Evolutionary conservation across 1,140 invertebrate species (phyloP), one percentile per base, ranked within the genome.

Genomic region (Dreissena polymorpha): DNA sequence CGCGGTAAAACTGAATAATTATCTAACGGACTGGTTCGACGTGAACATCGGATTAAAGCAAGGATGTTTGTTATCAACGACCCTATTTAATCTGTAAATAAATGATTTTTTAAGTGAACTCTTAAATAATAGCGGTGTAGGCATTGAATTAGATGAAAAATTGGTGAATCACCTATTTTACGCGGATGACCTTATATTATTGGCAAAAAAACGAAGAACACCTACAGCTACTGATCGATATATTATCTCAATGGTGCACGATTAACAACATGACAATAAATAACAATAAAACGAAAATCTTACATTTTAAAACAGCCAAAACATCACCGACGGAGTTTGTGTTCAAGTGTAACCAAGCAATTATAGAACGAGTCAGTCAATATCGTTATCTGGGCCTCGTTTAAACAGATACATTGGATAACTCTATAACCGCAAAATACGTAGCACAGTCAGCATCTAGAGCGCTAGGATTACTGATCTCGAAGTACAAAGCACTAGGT

Each of bases 1-100:
- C 27, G 70, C 70, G n/a, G 70, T 73, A 12, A 73, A 73, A 53
- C 51, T 73, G 13, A 73, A 73, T 55, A 53, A 73, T 27, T 53
- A 10, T 14, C 16, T 29, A 73, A 57, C 70, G n/a, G 70, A 73
- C 49, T 53, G 70, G 70, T 73, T 73, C 70, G 23, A 73, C n/a
- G 14, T 73, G 25, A 53, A 16, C 21, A 25, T 73, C 50, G 49
- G 49, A 25, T 73, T 71, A 49, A 71, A 71, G 53, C 70, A 73
- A 73, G 49, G 50, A 23, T 73, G 70, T 73, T 49, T 73, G 13
- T 23, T 71, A 18, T 71, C 69, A 16, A 71, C 69, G 49, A 71
- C 69, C 16, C n/a, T 39, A 14, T 71, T 71, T 51, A 71, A 71
- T 49, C 7, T 71, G 12, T 71, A 71, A 2, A 71, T 71, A 13